Evolutionary conservation across 2,113 vertebrate genomes (phyloP).

Genomic region (Anhinga rufa): DNA sequence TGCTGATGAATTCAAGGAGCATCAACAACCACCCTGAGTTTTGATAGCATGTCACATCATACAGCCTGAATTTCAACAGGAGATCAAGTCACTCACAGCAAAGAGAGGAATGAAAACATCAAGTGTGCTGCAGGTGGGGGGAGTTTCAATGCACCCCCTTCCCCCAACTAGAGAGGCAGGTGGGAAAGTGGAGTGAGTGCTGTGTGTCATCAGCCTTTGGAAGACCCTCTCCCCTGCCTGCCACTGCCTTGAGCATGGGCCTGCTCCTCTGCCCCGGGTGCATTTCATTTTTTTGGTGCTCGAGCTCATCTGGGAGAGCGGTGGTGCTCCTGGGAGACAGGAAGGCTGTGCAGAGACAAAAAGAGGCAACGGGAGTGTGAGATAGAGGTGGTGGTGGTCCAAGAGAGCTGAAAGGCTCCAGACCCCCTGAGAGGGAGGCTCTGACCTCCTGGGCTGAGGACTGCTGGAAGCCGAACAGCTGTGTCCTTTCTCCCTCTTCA

Average conservation of each 20-base stretch:
- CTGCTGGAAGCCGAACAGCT: neutral
- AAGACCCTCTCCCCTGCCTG: neutral
- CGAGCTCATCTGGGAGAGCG: neutral
- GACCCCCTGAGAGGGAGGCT: neutral
- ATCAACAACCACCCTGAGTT: neutral
- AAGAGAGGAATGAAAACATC: neutral
- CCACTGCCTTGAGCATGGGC: neutral
- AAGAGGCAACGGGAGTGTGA: neutral
- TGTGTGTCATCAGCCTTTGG: neutral
- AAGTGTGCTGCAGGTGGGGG: neutral
- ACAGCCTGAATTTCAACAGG: neutral
- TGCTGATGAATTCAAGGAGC: neutral
- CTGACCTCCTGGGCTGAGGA: neutral
- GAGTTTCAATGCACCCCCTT: neutral
- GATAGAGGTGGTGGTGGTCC: neutral
- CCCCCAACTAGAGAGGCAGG: neutral
- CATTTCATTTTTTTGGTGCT: neutral
- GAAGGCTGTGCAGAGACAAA: neutral
- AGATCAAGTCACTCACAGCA: neutral
- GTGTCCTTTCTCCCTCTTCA: neutral
- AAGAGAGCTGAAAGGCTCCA: neutral
- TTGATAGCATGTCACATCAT: neutral
- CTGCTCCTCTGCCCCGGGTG: rapidly evolving
- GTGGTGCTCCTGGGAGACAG: rapidly evolving
- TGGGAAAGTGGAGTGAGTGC: neutral